Percentiles rank a stretch among this genome's conserved stretches.
Evolutionary conservation across 2,113 vertebrate genomes (phyloP).

Genomic region (Pungitius pungitius): DNA sequence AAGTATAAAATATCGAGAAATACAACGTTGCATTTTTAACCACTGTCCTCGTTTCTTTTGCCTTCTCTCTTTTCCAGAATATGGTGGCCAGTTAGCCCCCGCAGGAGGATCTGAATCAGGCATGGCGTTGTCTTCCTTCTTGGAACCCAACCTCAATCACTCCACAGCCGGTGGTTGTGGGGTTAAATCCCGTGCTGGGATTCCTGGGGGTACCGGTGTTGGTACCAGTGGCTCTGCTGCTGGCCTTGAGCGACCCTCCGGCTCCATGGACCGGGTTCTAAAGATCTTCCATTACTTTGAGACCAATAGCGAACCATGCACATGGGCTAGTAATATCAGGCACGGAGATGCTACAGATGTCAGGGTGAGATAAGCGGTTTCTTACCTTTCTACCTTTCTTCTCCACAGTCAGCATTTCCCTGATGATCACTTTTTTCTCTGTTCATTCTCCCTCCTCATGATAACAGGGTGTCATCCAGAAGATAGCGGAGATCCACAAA

Average conservation of each 20-base stretch:
- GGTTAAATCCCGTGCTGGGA: constrained; percentile 87
- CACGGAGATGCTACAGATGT: constrained; percentile 97
- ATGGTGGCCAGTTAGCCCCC: constrained; percentile 98
- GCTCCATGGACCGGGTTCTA: constrained; percentile 91
- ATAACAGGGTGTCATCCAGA: constrained; percentile 95
- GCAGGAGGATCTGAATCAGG: constrained; percentile 82
- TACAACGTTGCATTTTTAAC: background rate
- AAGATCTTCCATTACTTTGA: constrained; percentile 99
- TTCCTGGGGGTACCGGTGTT: constrained; percentile 66
- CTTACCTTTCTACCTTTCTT: too few species aligned
- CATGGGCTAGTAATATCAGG: constrained; percentile 95
- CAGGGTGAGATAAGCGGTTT: constrained; percentile 81
- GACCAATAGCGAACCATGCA: constrained; percentile 89
- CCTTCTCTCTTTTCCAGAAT: constrained; percentile 82
- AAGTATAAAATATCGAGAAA: background rate
- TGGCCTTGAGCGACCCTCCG: constrained; percentile 89
- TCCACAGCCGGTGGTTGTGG: constrained; percentile 83
- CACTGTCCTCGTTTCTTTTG: background rate
- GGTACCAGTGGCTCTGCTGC: constrained; percentile 84
- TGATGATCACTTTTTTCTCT: background rate
- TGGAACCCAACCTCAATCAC: constrained; percentile 96
- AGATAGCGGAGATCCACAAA: constrained; percentile 96
- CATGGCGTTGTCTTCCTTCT: constrained; percentile 98
- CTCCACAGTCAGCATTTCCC: fast-evolving
- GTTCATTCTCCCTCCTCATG: constrained; percentile 2